Evolutionary conservation across 2,888 invertebrate genomes (phyloP), one percentile per base, ranked within the genome.

Genomic region (Lepas anatifera): DNA sequence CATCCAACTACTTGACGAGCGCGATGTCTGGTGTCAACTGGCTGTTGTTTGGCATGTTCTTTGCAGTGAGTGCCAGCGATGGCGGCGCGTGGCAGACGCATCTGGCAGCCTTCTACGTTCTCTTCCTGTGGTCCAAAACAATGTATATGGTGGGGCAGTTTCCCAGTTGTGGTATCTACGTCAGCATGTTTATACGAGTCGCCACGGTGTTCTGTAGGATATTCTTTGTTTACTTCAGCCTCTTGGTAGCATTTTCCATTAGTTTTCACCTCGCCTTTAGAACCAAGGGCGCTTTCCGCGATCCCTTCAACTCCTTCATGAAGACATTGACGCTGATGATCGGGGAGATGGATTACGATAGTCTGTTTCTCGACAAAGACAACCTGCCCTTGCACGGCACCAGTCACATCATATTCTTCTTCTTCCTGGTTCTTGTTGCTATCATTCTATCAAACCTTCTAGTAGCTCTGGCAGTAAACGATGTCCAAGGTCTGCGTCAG

Each of bases 311-410:
- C 29, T 81, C 85, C 0, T 76, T 85, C 6, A 81, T 85, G 35
- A 85, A 85, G 74, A 85, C 85, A 0, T 80, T 85, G 58, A 84
- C 85, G 3, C 85, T 85, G 85, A 84, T 85, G 84, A 85, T 84
- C 13, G 84, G 84, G 70, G 85, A 86, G 74, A 84, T 85, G 69
- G 85, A 85, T 74, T 85, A 85, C 74, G 78, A 75, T 13, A 80
- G 81, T 7, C 76, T 84, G 13, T 84, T 84, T 69, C 82, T 82
- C n/a, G 68, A 71, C 10, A 70, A 69, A n/a, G 66, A 70, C n/a
- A 13, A 32, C 2, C 50, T 50, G 2, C 64, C 70, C 22, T 69
- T 74, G 29, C 37, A 67, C 16, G 41, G 69, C 71, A 74, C 67
- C 69, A 81, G 83, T 0, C 79, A 85, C 67, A 75, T 84, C 1